Conservation (phyloP, 2,888 invertebrate species). For the Schizotus pectinicornis region DNA sequence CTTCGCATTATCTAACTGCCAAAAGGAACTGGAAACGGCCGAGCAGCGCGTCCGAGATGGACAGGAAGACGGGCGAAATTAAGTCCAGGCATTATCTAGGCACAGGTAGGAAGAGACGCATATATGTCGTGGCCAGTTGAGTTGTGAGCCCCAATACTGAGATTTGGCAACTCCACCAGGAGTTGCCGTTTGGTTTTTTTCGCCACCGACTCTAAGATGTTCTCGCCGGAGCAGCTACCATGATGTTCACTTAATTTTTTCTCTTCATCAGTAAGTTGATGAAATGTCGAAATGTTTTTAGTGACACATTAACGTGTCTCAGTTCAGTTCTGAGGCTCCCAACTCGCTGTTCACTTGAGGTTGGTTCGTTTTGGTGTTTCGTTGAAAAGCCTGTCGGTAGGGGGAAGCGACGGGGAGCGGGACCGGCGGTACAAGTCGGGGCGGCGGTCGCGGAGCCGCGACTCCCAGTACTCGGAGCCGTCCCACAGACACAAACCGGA, state of each 20-base stretch:
- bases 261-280: no score
- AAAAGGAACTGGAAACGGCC: conserved; percentile 63
- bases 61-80: conserved; percentile 58
- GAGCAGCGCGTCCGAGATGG: conserved; percentile 65
- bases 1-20: conserved; percentile 51
- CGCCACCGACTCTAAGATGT: neutral
- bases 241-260: no score
- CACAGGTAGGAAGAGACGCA: conserved; percentile 30
- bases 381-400: conserved; percentile 36
- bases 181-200: neutral
- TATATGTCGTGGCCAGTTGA: no score
- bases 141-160: no score
- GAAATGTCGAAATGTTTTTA: no score
- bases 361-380: conserved; percentile 5
- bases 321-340: no score
- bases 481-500: conserved; percentile 51
- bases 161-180: no score
- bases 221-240: no score
- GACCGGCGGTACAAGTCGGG: conserved; percentile 62
- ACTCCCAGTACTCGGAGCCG: conserved; percentile 55
- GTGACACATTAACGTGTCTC: no score
- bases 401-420: conserved; percentile 65
- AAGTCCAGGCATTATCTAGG: conserved; percentile 50
- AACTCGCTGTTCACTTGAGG: no score
- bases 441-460: conserved; percentile 59